Evolutionary conservation across 2,113 vertebrate genomes (phyloP).

Genomic region (Megalops atlanticus): DNA sequence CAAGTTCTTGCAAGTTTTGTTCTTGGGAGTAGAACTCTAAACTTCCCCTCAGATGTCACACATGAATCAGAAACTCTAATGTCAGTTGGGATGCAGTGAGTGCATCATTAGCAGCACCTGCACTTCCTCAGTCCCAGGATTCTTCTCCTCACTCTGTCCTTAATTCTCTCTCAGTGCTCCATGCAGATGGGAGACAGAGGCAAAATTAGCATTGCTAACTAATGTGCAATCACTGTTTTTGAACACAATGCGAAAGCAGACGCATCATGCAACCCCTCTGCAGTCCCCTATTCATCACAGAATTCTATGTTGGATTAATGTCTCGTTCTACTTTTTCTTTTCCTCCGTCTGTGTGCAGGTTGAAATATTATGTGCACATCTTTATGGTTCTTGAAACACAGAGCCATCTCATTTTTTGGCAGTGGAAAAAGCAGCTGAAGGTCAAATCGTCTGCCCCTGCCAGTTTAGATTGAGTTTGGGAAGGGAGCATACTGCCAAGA

Average conservation of each 20-base stretch:
- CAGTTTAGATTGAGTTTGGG: neutral
- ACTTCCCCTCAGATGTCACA: neutral
- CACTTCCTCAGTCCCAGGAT: neutral
- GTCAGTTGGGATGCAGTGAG: conserved; percentile 2
- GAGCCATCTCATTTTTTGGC: neutral
- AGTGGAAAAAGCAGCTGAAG: neutral
- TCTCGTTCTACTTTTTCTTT: neutral
- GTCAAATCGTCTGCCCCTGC: neutral
- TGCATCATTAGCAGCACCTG: conserved; percentile 5
- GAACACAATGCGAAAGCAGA: neutral
- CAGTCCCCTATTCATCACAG: neutral
- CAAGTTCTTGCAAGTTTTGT: neutral
- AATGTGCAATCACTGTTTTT: conserved; percentile 13
- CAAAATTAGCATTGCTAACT: conserved; percentile 6
- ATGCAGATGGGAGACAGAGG: neutral
- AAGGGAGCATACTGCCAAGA: conserved; percentile 1
- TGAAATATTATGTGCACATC: neutral
- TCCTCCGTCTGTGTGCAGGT: neutral
- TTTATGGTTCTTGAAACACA: neutral
- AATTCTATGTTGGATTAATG: neutral
- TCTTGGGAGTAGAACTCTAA: neutral
- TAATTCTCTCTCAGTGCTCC: conserved; percentile 6
- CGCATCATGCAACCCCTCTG: neutral
- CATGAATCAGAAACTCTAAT: neutral
- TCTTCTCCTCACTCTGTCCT: neutral